Conservation (phyloP, 1,140 invertebrate genomes). For the Zaprionus tsacasi region DNA sequence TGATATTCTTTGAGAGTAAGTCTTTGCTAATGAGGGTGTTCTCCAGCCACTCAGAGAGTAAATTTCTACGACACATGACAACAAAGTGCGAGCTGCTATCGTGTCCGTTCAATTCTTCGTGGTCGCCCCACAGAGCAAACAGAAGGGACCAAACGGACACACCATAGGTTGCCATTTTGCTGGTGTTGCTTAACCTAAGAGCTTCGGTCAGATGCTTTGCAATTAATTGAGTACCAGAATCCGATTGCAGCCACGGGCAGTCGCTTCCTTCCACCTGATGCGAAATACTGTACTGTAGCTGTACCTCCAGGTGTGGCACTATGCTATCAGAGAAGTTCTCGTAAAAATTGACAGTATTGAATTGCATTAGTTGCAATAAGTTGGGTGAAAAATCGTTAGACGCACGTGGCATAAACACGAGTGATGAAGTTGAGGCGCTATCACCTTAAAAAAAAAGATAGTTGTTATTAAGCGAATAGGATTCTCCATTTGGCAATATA, state of each 20-base stretch:
- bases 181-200: constrained; percentile 75
- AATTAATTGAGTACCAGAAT: constrained; percentile 79
- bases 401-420: constrained; percentile 54
- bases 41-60: constrained; percentile 81
- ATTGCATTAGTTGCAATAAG: constrained; percentile 66
- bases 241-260: constrained; percentile 84
- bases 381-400: constrained; percentile 59
- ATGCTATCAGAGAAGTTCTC: constrained; percentile 72
- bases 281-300: constrained; percentile 84
- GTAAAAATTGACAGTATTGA: constrained; percentile 59
- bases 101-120: constrained; percentile 84
- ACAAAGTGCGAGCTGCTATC: constrained; percentile 67
- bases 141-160: constrained; percentile 91
- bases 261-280: constrained; percentile 84
- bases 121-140: constrained; percentile 92
- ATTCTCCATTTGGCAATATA: not conserved
- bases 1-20: constrained; percentile 59
- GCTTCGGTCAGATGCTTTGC: constrained; percentile 85
- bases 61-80: constrained; percentile 76
- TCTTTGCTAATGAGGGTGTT: constrained; percentile 72
- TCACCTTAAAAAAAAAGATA: constrained; percentile 17
- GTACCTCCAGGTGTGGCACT: constrained; percentile 84
- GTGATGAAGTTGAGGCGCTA: constrained; percentile 22
- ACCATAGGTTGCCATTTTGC: constrained; percentile 83
- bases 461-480: not conserved